phyloP scores from a whole-genome alignment of 2,797 vertebrate genomes.

The Megalops cyprinoides region DNA sequence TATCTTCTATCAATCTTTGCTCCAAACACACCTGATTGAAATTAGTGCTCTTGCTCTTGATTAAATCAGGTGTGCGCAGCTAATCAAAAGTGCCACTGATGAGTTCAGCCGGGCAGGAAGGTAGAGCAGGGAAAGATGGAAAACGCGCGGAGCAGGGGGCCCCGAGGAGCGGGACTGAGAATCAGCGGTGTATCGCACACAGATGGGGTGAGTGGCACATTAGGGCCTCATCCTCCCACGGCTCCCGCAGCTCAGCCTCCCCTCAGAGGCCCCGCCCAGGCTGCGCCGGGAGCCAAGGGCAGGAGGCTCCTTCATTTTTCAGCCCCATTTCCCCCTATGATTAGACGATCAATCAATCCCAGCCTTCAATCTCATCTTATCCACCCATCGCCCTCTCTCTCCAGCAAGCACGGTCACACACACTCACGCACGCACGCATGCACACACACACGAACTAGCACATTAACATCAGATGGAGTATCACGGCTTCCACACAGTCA shows the following conservation, averaged over 20 bases:
- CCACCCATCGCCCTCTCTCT: slow-evolving; percentile 78
- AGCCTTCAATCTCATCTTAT: slow-evolving; percentile 87
- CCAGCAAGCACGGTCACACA: slow-evolving; percentile 54
- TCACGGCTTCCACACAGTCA: slow-evolving; percentile 62
- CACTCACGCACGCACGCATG: background rate
- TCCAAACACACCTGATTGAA: no score
- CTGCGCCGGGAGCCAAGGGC: slow-evolving; percentile 74
- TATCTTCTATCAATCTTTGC: no score
- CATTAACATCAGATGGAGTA: slow-evolving; percentile 85
- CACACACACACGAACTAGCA: slow-evolving; percentile 50
- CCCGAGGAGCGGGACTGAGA: no score
- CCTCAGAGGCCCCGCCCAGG: no score
- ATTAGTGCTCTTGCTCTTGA: no score
- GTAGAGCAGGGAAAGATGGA: no score
- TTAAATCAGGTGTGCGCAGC: no score
- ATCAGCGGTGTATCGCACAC: slow-evolving; percentile 85
- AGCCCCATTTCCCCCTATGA: slow-evolving; percentile 87
- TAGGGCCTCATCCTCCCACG: slow-evolving; percentile 78
- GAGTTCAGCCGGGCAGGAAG: no score
- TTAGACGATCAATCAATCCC: slow-evolving; percentile 87
- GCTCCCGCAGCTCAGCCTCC: no score
- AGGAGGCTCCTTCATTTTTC: slow-evolving; percentile 85
- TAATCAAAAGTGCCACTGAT: no score
- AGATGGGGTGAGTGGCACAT: slow-evolving; percentile 82
- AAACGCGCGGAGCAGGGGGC: no score